A percentile compares a stretch with the other conserved stretches of the same genome.
phyloP scores from a whole-genome alignment of 2,113 vertebrate species.

The Cyanoramphus novaezelandiae region DNA sequence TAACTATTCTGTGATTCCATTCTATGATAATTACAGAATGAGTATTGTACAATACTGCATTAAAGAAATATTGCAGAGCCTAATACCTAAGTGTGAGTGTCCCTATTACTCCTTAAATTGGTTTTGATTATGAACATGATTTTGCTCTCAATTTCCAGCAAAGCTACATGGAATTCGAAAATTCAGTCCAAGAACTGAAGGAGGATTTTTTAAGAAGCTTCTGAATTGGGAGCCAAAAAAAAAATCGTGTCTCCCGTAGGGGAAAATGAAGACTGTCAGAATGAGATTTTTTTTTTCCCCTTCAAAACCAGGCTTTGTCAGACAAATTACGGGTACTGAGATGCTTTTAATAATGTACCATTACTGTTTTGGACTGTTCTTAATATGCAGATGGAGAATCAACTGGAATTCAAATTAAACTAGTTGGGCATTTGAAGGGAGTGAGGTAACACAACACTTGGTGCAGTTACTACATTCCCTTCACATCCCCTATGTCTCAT shows the following conservation, averaged over 20 bases:
- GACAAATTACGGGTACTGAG: neutral
- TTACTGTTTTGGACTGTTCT: neutral
- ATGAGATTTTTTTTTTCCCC: neutral
- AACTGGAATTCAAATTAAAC: neutral
- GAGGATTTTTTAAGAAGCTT: neutral
- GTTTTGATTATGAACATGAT: neutral
- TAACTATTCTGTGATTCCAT: too few species aligned
- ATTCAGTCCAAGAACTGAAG: neutral
- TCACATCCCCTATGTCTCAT: neutral
- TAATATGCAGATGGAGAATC: neutral
- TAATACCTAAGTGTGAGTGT: neutral
- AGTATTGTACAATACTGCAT: neutral
- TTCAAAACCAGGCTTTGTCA: neutral
- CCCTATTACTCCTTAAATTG: neutral
- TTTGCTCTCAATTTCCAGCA: neutral
- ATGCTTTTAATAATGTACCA: neutral
- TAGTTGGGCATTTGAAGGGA: neutral
- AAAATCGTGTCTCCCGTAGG: neutral
- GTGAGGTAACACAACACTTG: neutral
- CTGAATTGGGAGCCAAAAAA: neutral
- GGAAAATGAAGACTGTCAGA: neutral
- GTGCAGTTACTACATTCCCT: neutral
- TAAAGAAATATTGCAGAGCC: neutral
- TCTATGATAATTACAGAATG: neutral
- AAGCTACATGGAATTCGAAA: neutral